Conservation (phyloP, 2,797 vertebrate genomes). For the Sebastes steindachneri region DNA sequence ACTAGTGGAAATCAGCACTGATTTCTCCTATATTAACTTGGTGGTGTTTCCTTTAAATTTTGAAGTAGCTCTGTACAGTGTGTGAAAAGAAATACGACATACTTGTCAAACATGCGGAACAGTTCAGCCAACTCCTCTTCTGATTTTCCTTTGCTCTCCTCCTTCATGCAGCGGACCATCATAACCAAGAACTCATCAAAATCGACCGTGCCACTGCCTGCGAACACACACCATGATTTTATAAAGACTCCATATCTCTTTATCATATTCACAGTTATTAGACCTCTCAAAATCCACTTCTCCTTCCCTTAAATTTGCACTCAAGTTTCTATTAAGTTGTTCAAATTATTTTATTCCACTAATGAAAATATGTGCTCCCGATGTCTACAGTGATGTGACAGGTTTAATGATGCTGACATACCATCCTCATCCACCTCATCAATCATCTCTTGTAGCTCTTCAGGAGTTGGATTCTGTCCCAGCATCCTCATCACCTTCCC, state of each 20-base stretch:
- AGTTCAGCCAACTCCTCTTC: slow-evolving; percentile 97
- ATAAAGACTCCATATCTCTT: not conserved
- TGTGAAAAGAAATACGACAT: slow-evolving; percentile 23
- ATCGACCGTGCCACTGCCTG: slow-evolving; percentile 97
- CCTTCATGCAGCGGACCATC: slow-evolving; percentile 99
- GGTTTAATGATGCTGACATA: slow-evolving; percentile 56
- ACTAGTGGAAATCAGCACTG: not conserved
- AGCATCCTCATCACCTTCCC: slow-evolving; percentile 92
- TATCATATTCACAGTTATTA: not conserved
- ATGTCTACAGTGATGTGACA: not conserved
- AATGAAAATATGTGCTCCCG: not conserved
- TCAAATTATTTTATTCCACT: not conserved
- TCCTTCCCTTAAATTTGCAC: not conserved
- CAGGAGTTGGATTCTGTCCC: slow-evolving; percentile 96
- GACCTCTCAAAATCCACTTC: not conserved
- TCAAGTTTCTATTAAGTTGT: not conserved
- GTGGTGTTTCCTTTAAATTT: not conserved
- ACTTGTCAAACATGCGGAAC: slow-evolving; percentile 97
- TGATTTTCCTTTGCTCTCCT: slow-evolving; percentile 98
- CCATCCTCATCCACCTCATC: slow-evolving; percentile 99
- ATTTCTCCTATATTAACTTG: not conserved
- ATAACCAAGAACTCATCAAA: slow-evolving; percentile 99
- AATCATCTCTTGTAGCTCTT: slow-evolving; percentile 99
- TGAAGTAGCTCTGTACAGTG: too few species aligned
- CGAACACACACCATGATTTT: slow-evolving; percentile 7